A percentile compares a stretch with the other conserved stretches of the same genome.
These are phyloP conservation scores for Hyles lineata DNA, from an alignment of 2,888 invertebrate species.

Conservation along the genomic window DNA sequence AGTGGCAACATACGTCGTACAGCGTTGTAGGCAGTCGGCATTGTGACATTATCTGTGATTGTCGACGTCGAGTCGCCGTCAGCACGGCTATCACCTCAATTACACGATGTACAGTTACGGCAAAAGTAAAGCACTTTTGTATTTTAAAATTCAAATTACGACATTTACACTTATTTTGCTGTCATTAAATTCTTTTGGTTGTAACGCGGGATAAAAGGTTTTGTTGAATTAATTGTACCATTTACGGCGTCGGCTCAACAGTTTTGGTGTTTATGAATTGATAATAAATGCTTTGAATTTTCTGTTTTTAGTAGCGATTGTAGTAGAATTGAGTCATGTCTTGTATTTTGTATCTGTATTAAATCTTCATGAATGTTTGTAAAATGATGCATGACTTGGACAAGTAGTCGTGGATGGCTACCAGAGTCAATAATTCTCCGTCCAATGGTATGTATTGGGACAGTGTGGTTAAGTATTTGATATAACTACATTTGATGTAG, in stretches of 20 bases:
- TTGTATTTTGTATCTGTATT: too few species aligned
- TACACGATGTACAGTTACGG: background rate
- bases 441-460: too few species aligned
- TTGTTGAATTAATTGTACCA: background rate
- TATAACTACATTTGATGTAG: too few species aligned
- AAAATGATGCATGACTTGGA: too few species aligned
- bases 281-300: background rate
- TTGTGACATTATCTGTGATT: conserved; percentile 4
- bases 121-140: background rate
- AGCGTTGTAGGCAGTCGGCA: background rate
- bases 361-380: too few species aligned
- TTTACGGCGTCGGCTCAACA: background rate
- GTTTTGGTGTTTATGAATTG: background rate
- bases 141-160: background rate
- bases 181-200: background rate
- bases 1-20: background rate
- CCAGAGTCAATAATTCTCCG: too few species aligned
- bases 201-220: background rate
- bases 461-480: too few species aligned
- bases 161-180: conserved; percentile 3
- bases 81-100: conserved; percentile 9
- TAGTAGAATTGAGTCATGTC: too few species aligned
- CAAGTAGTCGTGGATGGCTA: too few species aligned
- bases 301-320: background rate
- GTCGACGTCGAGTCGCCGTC: background rate